A percentile compares a stretch with the other conserved stretches of the same genome.
phyloP scores from a whole-genome alignment of 2,113 vertebrate genomes.

The Bagarius yarrelli region DNA sequence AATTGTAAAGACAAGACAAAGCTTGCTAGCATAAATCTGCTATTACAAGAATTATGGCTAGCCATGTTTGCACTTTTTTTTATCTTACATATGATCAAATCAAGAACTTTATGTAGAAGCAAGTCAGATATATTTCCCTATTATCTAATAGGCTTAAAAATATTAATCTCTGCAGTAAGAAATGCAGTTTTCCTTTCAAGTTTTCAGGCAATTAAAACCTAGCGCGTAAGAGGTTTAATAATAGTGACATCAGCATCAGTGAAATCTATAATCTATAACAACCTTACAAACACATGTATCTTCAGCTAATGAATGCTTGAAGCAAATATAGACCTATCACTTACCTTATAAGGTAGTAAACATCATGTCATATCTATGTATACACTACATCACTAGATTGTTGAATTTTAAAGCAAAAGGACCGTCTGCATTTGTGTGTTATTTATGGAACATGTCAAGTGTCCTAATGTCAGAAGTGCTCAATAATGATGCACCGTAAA shows the following conservation, averaged over 20 bases:
- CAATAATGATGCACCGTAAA: constrained; percentile 46
- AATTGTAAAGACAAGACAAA: too few relatives aligned
- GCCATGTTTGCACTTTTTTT: constrained; percentile 1
- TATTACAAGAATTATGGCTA: constrained; percentile 15
- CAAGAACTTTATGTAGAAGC: not conserved
- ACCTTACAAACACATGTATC: not conserved
- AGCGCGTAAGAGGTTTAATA: not conserved
- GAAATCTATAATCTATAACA: too few relatives aligned
- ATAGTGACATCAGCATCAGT: not conserved
- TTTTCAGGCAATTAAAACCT: not conserved
- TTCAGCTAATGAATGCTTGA: not conserved
- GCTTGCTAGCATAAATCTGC: not conserved
- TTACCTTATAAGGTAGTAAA: not conserved
- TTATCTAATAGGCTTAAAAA: not conserved
- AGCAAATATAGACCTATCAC: not conserved
- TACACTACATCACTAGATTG: not conserved
- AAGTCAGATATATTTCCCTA: not conserved
- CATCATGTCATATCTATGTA: not conserved
- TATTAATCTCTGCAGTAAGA: not conserved
- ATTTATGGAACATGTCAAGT: constrained; percentile 25
- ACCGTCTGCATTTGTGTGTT: constrained; percentile 13
- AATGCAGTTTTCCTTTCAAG: not conserved
- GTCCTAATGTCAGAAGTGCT: constrained; percentile 19
- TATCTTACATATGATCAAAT: not conserved
- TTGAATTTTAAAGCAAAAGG: not conserved